Conservation (phyloP, 2,888 invertebrate genomes). For the Molanna angustata region DNA sequence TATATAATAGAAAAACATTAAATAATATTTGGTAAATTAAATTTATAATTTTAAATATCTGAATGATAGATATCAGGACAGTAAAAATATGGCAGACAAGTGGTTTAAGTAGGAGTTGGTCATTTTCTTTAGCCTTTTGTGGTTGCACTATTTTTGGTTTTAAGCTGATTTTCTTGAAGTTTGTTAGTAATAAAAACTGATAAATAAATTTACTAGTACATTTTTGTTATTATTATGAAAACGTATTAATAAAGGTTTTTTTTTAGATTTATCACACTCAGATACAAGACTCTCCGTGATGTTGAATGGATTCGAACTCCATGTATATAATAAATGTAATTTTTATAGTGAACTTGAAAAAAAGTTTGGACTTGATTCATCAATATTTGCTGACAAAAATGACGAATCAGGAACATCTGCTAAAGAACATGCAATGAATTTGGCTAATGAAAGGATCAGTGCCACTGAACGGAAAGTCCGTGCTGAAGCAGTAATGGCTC, state of each 20-base stretch:
- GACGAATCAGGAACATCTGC: constrained; percentile 55
- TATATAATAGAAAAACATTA: no score
- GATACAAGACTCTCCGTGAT: constrained; percentile 88
- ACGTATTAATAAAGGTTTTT: not conserved
- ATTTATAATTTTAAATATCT: no score
- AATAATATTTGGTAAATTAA: no score
- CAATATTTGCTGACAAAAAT: constrained; percentile 67
- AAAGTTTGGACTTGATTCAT: constrained; percentile 79
- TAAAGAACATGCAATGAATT: constrained; percentile 58
- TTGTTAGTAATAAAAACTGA: no score
- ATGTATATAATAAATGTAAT: constrained; percentile 90
- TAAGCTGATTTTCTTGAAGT: no score
- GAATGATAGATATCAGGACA: no score
- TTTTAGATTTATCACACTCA: constrained; percentile 88
- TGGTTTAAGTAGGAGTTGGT: no score
- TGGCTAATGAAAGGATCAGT: constrained; percentile 59
- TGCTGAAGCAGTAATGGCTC: constrained; percentile 80
- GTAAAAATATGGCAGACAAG: no score
- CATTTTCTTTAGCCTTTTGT: no score
- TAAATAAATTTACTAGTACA: not conserved
- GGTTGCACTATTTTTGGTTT: no score
- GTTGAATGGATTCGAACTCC: constrained; percentile 91
- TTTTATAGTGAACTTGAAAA: constrained; percentile 85
- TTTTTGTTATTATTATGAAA: not conserved
- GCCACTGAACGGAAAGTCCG: constrained; percentile 54